Evolutionary conservation across 2,113 vertebrate genomes (phyloP), one percentile per base, ranked within the genome.

Genomic region (Uria aalge): DNA sequence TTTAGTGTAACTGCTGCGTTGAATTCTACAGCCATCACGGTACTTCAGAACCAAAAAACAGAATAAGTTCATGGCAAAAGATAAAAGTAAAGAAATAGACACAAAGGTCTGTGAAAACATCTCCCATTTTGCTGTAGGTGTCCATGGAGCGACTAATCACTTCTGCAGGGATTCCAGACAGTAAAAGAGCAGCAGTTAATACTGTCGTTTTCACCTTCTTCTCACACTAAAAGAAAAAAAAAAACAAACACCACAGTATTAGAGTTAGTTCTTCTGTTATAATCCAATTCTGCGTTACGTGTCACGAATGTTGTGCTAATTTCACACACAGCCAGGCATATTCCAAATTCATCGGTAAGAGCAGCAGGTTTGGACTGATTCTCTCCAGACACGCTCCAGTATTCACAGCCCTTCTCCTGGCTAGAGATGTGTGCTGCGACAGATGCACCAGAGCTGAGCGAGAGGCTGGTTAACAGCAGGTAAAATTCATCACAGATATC

Each of bases 61-160:
- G 83, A 86, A 98, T 91, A 57, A 99, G 96, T 98, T 99, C 99
- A 20, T 99, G 99, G 40, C 98, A 99, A 77, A 99, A 98, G 94
- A 99, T 98, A 89, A 99, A 99, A 41, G 99, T 99, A 96, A 99
- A 99, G 98, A 99, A 99, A 96, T 99, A 99, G 91, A 99, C 97
- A 83, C 99, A 99, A 63, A 99, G 99, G 95, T 99, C 99, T 22
- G 99, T 99, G 68, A 99, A 99, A 81, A 99, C 99, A 86, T 99
- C 99, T 30, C 99, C 99, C 99, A 99, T 99, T 98, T 99, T 99
- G 97, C 99, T 97, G 95, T 99, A 99, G 60, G 99, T 99, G 96
- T 99, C 99, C 99, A 99, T 99, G 48, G 99, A 99, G 93, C 99
- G 99, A 97, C 98, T 99, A 85, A 99, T 99, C 86, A 99, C 99